Conservation (phyloP, 2,797 vertebrate species). For the Hemibagrus guttatus region DNA sequence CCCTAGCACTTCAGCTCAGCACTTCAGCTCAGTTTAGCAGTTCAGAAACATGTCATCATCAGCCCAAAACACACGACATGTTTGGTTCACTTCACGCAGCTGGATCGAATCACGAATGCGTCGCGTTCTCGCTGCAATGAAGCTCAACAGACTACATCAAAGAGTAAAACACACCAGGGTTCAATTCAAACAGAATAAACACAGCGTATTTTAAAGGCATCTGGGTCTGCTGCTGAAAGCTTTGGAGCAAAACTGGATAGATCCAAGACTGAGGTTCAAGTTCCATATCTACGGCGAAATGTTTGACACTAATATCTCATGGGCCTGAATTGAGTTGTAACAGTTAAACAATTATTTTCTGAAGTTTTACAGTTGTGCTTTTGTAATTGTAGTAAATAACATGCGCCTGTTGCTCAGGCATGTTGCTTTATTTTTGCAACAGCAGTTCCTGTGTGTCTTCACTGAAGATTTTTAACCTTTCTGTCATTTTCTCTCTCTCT, state of each 20-base stretch:
- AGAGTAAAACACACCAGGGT: neutral
- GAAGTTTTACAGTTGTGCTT: neutral
- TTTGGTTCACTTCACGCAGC: neutral
- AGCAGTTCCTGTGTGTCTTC: slow-evolving; percentile 7
- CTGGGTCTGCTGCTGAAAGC: neutral
- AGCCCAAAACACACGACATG: neutral
- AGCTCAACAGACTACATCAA: neutral
- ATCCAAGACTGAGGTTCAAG: neutral
- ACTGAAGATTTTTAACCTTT: neutral
- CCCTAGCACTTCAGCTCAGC: neutral
- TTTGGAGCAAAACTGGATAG: neutral
- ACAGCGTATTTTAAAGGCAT: neutral
- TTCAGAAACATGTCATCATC: neutral
- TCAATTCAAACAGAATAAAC: neutral
- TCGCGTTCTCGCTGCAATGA: neutral
- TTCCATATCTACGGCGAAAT: neutral
- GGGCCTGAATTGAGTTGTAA: neutral
- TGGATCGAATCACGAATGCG: neutral
- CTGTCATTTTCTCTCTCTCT: slow-evolving; percentile 2
- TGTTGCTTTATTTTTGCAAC: neutral
- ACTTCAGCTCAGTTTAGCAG: neutral
- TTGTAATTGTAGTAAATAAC: neutral
- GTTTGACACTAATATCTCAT: neutral
- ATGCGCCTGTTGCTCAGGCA: neutral
- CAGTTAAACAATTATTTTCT: neutral